These are phyloP conservation scores for Aporophyla lueneburgensis DNA, from an alignment of 2,888 invertebrate species.

Conservation along the genomic window DNA sequence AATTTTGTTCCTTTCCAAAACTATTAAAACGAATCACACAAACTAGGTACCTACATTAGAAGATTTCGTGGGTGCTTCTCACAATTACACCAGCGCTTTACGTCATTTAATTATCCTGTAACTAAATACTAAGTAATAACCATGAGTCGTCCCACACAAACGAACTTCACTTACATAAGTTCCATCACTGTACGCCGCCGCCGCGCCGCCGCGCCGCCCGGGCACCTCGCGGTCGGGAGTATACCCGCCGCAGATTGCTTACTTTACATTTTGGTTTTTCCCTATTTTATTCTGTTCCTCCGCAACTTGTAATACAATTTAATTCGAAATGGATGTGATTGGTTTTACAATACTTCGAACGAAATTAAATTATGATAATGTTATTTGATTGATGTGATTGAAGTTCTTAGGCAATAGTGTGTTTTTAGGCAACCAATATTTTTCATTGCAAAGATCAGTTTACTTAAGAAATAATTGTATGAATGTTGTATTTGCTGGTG, in stretches of 20 bases:
- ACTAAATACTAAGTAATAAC: slow-evolving; percentile 16
- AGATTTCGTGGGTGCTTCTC: not conserved
- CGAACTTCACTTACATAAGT: not conserved
- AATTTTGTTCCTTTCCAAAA: not conserved
- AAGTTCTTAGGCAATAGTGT: not conserved
- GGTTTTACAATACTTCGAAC: not conserved
- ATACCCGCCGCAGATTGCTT: slow-evolving; percentile 8
- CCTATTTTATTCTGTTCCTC: not conserved
- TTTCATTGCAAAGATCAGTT: not conserved
- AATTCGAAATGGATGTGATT: not conserved
- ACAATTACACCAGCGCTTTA: not conserved
- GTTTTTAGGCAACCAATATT: not conserved
- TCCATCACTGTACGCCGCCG: not conserved
- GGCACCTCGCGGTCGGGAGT: not conserved
- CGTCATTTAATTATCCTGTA: not conserved
- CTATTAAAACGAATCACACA: not conserved
- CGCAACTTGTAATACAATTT: not conserved
- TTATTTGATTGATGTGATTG: not conserved
- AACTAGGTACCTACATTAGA: slow-evolving; percentile 9
- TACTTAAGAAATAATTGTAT: not conserved
- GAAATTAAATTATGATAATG: not conserved
- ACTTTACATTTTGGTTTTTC: slow-evolving; percentile 5
- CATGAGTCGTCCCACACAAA: not conserved
- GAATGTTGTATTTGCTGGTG: not conserved
- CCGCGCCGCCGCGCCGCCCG: not conserved